Conservation (phyloP, 2,888 invertebrate species). For the Melieria crassipennis region DNA sequence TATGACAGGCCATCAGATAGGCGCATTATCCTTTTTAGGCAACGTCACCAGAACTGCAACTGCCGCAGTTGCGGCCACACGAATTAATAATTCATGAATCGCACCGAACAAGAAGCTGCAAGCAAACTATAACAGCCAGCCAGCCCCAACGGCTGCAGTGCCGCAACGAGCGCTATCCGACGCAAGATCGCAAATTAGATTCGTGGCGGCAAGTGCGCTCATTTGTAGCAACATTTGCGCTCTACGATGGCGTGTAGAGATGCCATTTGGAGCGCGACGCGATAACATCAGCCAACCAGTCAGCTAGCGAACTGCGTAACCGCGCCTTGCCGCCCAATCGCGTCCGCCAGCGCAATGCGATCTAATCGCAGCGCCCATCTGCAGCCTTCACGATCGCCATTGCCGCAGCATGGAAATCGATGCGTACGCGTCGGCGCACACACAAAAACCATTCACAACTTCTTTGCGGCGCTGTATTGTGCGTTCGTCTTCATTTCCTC, state of each 20-base stretch:
- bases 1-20: conserved; percentile 44
- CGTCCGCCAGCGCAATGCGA: conserved; percentile 13
- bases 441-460: conserved; percentile 27
- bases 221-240: conserved; percentile 35
- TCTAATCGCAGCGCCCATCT: conserved; percentile 26
- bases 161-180: conserved; percentile 18
- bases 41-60: conserved; percentile 23
- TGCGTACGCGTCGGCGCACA: background rate
- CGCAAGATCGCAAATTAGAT: conserved; percentile 43
- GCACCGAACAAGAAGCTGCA: background rate
- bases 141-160: conserved; percentile 19
- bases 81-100: conserved; percentile 33
- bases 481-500: background rate
- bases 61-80: conserved; percentile 1
- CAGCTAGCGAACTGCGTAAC: conserved; percentile 3
- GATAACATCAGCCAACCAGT: conserved; percentile 17
- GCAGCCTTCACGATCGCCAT: conserved; percentile 18
- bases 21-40: conserved; percentile 41
- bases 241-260: conserved; percentile 15
- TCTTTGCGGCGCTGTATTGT: background rate
- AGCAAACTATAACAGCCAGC: background rate
- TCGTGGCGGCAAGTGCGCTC: conserved; percentile 41
- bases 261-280: conserved; percentile 24
- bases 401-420: background rate
- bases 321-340: conserved; percentile 23